Base-by-base conservation (phyloP, 2,888 invertebrate genomes). In the Helicoverpa assulta region DNA sequence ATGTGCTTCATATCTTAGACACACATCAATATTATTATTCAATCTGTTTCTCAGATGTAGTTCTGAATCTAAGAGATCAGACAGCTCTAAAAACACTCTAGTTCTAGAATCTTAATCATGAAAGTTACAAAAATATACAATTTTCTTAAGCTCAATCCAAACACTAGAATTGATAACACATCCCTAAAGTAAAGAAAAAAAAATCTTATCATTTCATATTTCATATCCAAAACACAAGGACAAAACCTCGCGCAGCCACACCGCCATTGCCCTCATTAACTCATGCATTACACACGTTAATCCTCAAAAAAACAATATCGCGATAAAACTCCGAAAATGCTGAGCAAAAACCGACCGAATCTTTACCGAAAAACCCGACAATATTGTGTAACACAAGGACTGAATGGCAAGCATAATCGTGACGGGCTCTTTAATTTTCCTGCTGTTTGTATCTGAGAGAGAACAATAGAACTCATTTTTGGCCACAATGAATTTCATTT, bases 401-500 rank as follows among this genome's bases (percentile, higher is more conserved):
- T 91, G 86, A 93, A 91, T 92, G 93, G 90, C 90, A 86, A 88
- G 86, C 90, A 91, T 90, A 88, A 89, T 88, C 89, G 87, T 83
- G 83, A 82, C 85, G 87, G 82, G 82, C 90, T 84, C 90, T 86
- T 91, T 94, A 94, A 94, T 94, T 94, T 94, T 94, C 94, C 94
- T 94, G 94, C 89, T 93, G 92, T 73, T 93, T 93, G 92, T 92
- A 93, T 92, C 93, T 90, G 81, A 81, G 76, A 64, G 26, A 86
- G 92, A 92, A 94, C 94, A 94, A 94, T 93, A 86, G 90, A 89
- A 89, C 92, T 94, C 94, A 93, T 94, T 94, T 94, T 91, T 89
- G 88, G 88, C 85, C 87, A 93, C 91, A 93, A 94, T 94, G 93
- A 93, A 92, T 90, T 91, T 91, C 91, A 91, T 94, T 94, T 92